A percentile compares a stretch with the other conserved stretches of the same genome.
Evolutionary conservation across 2,113 vertebrate genomes (phyloP).

Genomic region (Heterotilapia buettikoferi): DNA sequence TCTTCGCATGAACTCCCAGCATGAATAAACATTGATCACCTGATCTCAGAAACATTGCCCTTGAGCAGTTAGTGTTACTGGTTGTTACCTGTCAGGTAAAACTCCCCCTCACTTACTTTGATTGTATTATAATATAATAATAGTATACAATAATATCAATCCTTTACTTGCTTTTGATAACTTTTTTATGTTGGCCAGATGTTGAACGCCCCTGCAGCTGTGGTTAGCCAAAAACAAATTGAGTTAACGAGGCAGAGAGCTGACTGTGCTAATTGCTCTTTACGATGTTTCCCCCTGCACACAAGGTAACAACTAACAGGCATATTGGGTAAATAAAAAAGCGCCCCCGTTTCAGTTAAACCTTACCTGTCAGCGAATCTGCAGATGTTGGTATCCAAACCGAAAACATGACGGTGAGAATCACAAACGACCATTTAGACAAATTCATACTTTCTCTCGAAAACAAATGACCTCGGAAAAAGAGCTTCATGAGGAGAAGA

Average conservation of each 20-base stretch:
- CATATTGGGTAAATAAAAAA: not conserved
- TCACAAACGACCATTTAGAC: not conserved
- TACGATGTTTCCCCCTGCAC: not conserved
- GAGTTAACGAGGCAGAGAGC: conserved; percentile 11
- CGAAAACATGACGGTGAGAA: not conserved
- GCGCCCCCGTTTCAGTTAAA: not conserved
- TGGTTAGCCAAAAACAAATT: conserved; percentile 38
- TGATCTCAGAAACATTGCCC: not conserved
- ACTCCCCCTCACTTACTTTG: not conserved
- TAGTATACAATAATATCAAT: not conserved
- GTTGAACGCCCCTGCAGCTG: conserved; percentile 28
- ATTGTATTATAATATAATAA: not conserved
- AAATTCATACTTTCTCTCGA: not conserved
- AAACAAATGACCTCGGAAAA: not conserved
- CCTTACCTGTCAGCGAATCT: conserved; percentile 48
- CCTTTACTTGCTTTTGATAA: not conserved
- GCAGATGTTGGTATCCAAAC: not conserved
- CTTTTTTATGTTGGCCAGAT: conserved; percentile 31
- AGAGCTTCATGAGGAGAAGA: not conserved
- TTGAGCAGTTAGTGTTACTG: not conserved
- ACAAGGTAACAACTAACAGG: not conserved
- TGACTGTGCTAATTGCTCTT: conserved; percentile 36
- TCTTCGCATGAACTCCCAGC: not conserved
- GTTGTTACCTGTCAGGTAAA: not conserved
- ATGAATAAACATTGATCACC: not conserved